Base-by-base conservation (phyloP, 2,797 vertebrate genomes). In the Chelon auratus region DNA sequence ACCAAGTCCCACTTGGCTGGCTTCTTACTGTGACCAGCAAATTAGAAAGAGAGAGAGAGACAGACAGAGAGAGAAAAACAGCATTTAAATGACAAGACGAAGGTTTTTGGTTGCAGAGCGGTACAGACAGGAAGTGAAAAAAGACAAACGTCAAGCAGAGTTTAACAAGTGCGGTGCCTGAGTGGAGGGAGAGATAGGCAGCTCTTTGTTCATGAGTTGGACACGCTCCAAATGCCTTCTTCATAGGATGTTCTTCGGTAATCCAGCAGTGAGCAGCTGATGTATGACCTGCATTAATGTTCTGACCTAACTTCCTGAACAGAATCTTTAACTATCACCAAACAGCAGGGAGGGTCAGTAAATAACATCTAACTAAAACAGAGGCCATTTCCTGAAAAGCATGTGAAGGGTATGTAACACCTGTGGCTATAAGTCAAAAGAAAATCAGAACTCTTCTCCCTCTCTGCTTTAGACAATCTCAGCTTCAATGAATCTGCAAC, bases 11-110 rank as follows among this genome's bases (percentile, higher is more conserved):
- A 92, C 81, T 82, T 82, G 87, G 82, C 87, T 91, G 90, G 82
- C 85, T 92, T 83, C 90, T 92, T 89, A 92, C 87, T 91, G 90
- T 89, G 87, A 89, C 90, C 90, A 88, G 90, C 84, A 92, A 93
- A 92, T 93, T 87, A 90, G 80, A 90, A 91, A 89, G 80, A 75
- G 61, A 88, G 73, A 66, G 73, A 75, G 68, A 43, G 56, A 33
- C 30, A 56, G 69, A 59, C 45, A 24, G 66, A 62, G 77, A 73
- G 80, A 71, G 71, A 54, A 51, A 68, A 84, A 80, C 71, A 68
- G 56, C 54, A 75, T 90, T 86, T 63, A 45, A 83, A 79, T 72
- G 40, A 62, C 60, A 55, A 74, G 68, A 69, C 69, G 1, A 75
- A 91, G 75, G 72, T 90, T 85, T 56, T 80, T 77, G 68, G 73